Conservation (phyloP, 2,888 invertebrate genomes). For the Asteroscopus sphinx region DNA sequence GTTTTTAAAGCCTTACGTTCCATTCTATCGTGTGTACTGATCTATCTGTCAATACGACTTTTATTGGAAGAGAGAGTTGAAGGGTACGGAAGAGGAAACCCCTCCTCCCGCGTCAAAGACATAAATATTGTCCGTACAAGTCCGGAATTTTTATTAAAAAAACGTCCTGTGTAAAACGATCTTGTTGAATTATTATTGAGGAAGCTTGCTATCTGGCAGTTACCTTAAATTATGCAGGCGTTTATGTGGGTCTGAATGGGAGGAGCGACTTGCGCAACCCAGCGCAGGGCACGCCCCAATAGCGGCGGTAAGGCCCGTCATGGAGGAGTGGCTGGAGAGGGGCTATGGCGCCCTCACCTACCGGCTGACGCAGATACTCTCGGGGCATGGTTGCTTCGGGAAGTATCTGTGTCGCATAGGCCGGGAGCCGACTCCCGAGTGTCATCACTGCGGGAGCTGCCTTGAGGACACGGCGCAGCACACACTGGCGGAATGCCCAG, state of each 20-base stretch:
- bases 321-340: too few species aligned
- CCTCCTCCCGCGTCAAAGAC: conserved; percentile 17
- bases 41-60: conserved; percentile 65
- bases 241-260: neutral
- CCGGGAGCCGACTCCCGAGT: too few species aligned
- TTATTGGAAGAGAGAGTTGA: conserved; percentile 62
- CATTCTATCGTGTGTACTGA: conserved; percentile 53
- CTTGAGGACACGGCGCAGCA: too few species aligned
- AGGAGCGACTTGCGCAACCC: too few species aligned
- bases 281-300: too few species aligned
- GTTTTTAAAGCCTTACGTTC: conserved; percentile 34
- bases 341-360: too few species aligned
- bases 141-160: conserved; percentile 49
- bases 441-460: too few species aligned
- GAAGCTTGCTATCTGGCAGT: conserved; percentile 7
- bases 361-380: too few species aligned
- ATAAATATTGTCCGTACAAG: conserved; percentile 43
- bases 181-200: conserved; percentile 30
- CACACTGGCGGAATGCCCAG: too few species aligned
- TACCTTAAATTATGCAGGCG: conserved; percentile 3
- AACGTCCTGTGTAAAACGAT: conserved; percentile 20
- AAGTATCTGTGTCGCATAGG: too few species aligned
- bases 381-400: too few species aligned
- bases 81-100: conserved; percentile 17
- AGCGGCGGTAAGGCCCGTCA: too few species aligned